phyloP scores from a whole-genome alignment of 2,113 vertebrate genomes.

The Oryzias curvinotus region DNA sequence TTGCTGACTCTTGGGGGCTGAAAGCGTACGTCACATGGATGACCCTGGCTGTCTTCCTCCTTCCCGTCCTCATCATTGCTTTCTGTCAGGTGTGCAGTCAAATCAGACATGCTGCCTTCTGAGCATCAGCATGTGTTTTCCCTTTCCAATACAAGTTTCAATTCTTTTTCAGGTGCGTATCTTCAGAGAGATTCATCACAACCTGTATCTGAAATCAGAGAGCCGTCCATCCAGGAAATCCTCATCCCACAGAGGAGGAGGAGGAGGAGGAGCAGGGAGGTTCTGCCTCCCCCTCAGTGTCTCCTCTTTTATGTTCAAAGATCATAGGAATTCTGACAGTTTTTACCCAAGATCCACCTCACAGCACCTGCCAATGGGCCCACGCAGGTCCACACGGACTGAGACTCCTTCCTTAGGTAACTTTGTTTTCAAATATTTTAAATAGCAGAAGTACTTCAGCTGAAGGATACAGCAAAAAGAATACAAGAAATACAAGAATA shows the following conservation, averaged over 20 bases:
- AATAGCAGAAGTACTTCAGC: too few species aligned
- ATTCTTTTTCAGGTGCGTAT: slow-evolving; percentile 79
- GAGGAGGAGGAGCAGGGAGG: slow-evolving; percentile 37
- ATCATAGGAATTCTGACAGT: slow-evolving; percentile 1
- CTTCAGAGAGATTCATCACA: slow-evolving; percentile 84
- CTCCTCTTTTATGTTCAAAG: slow-evolving; percentile 21
- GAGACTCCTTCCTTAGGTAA: too few species aligned
- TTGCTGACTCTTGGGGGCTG: slow-evolving; percentile 82
- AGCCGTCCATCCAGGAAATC: slow-evolving; percentile 51
- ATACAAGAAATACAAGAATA: too few species aligned
- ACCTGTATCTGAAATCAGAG: slow-evolving; percentile 75
- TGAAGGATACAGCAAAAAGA: too few species aligned
- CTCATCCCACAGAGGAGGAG: slow-evolving; percentile 44
- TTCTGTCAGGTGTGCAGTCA: slow-evolving; percentile 77
- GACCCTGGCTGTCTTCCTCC: slow-evolving; percentile 81
- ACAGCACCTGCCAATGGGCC: slow-evolving; percentile 43
- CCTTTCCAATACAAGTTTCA: too few species aligned
- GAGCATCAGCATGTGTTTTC: too few species aligned
- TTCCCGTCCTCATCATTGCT: slow-evolving; percentile 81
- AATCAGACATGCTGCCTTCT: too few species aligned
- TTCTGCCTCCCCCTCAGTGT: slow-evolving; percentile 31
- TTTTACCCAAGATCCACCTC: slow-evolving; percentile 2
- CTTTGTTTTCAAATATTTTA: too few species aligned
- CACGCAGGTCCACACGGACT: slow-evolving; percentile 1
- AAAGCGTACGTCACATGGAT: slow-evolving; percentile 88